A percentile compares a stretch with the other conserved stretches of the same genome.
Evolutionary conservation across 2,888 invertebrate species (phyloP).

Genomic region (Chaetogeoica ovagalla): DNA sequence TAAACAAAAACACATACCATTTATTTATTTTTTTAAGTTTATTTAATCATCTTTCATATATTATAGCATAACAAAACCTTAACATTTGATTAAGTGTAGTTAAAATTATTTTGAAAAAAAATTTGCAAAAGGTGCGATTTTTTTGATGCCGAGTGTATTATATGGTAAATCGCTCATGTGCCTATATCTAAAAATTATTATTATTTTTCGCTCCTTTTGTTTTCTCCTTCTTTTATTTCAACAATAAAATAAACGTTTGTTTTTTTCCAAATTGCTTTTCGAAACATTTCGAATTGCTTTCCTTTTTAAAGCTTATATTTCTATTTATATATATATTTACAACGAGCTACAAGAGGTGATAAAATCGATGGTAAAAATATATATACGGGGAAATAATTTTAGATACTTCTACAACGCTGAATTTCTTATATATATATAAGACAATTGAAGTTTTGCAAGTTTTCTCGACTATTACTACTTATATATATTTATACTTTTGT

Average conservation of each 20-base stretch:
- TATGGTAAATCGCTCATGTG: constrained; percentile 31
- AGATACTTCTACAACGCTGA: constrained; percentile 25
- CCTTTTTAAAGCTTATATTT: neutral
- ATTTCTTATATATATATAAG: constrained; percentile 18
- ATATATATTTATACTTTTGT: constrained; percentile 6
- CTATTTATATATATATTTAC: neutral
- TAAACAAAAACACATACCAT: too few relatives aligned
- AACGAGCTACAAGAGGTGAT: constrained; percentile 12
- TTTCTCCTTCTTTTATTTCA: constrained; percentile 17
- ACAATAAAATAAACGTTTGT: constrained; percentile 26
- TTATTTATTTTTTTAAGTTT: too few relatives aligned
- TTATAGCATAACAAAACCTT: too few relatives aligned
- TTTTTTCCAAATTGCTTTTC: constrained; percentile 37
- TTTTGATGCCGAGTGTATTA: too few relatives aligned
- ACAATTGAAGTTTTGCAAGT: constrained; percentile 37
- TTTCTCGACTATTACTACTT: constrained; percentile 1
- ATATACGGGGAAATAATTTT: constrained; percentile 12
- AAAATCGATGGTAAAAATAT: constrained; percentile 32
- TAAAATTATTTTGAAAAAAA: too few relatives aligned
- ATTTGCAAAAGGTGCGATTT: too few relatives aligned
- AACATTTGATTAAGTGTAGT: too few relatives aligned
- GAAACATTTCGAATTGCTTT: constrained; percentile 25
- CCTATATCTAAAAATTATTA: constrained; percentile 31
- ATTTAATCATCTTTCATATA: too few relatives aligned
- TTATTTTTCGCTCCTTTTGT: constrained; percentile 7